A percentile compares a stretch with the other conserved stretches of the same genome.
phyloP scores from a whole-genome alignment of 1,140 invertebrate genomes.

The Drosophila seguyi region DNA sequence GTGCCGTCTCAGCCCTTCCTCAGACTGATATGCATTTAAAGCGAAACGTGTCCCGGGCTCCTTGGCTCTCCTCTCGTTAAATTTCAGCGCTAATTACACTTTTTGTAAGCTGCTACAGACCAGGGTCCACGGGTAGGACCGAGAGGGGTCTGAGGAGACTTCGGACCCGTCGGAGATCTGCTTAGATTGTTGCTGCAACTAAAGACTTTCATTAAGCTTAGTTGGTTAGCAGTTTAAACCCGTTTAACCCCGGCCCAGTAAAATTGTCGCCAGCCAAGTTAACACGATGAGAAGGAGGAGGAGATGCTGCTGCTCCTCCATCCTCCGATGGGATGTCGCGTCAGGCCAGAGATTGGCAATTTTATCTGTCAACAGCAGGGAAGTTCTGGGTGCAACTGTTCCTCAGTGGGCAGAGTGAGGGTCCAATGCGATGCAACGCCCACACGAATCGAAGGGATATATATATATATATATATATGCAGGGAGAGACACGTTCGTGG shows the following conservation, averaged over 20 bases:
- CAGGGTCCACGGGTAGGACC: too few relatives aligned
- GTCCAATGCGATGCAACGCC: conserved; percentile 43
- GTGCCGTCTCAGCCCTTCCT: conserved; percentile 20
- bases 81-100: conserved; percentile 81
- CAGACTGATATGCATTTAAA: conserved; percentile 80
- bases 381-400: conserved; percentile 47
- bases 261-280: conserved; percentile 65
- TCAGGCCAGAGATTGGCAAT: conserved; percentile 69
- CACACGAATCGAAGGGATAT: conserved; percentile 57
- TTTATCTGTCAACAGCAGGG: conserved; percentile 80
- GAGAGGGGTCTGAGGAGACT: too few relatives aligned
- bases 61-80: conserved; percentile 56
- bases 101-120: conserved; percentile 67
- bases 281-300: background rate
- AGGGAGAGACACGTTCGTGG: conserved; percentile 14
- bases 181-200: conserved; percentile 59
- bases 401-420: conserved; percentile 7
- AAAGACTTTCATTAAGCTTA: conserved; percentile 82
- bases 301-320: conserved; percentile 1
- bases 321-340: conserved; percentile 33
- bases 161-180: conserved; percentile 41
- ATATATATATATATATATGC: too few relatives aligned
- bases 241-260: conserved; percentile 68
- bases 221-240: conserved; percentile 70
- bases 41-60: conserved; percentile 71